Conservation (phyloP, 2,888 invertebrate genomes). For the Lasius platythorax region DNA sequence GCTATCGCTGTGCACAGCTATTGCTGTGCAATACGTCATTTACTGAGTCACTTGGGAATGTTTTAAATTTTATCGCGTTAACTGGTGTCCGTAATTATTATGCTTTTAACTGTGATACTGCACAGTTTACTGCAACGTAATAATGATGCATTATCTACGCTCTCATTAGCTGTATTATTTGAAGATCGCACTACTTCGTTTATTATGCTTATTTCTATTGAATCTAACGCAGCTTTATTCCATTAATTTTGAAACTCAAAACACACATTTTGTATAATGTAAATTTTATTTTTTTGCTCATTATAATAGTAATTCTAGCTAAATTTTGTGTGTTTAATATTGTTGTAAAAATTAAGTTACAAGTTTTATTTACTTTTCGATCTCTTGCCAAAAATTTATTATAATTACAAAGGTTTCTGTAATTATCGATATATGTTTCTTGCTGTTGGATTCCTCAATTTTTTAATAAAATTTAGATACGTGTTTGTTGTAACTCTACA, state of each 20-base stretch:
- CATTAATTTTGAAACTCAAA: constrained; percentile 12
- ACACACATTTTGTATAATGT: background rate
- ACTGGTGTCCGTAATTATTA: constrained; percentile 44
- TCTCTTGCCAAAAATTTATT: background rate
- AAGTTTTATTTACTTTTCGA: background rate
- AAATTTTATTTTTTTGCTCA: background rate
- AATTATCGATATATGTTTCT: background rate
- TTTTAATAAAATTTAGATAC: background rate
- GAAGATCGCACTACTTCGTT: constrained; percentile 10
- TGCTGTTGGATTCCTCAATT: background rate
- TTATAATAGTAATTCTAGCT: background rate
- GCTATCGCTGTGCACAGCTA: background rate
- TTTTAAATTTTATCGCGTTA: constrained; percentile 52
- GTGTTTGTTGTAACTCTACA: background rate
- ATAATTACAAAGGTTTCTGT: background rate
- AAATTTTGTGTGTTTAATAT: background rate
- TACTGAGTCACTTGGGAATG: constrained; percentile 26
- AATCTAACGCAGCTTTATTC: constrained; percentile 1
- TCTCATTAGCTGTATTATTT: constrained; percentile 44
- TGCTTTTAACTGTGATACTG: constrained; percentile 45
- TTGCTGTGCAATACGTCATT: constrained; percentile 9
- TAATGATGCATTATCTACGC: constrained; percentile 45
- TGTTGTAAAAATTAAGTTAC: background rate
- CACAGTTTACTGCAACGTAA: constrained; percentile 39
- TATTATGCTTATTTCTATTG: background rate